A percentile compares a stretch with the other conserved stretches of the same genome.
These are phyloP conservation scores for Eulithis testata DNA, from an alignment of 2,888 invertebrate species.

Conservation along the genomic window DNA sequence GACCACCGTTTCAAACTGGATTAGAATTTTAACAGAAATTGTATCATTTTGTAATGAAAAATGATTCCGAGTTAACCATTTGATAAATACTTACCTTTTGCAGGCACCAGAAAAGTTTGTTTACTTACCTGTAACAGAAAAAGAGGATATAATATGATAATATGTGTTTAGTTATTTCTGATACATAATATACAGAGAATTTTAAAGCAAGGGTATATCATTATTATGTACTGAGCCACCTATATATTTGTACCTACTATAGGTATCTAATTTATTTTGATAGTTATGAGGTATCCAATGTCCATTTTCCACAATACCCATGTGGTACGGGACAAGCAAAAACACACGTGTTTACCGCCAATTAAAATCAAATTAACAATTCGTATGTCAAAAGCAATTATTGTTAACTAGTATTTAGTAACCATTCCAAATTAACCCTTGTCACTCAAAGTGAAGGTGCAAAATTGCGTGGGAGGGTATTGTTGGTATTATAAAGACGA, in stretches of 20 bases:
- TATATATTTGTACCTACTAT: no score
- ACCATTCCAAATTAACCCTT: conserved; percentile 12
- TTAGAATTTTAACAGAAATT: no score
- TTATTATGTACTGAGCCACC: no score
- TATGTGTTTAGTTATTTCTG: no score
- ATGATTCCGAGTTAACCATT: no score
- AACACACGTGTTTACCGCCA: conserved; percentile 60
- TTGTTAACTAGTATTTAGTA: conserved; percentile 42
- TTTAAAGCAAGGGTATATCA: no score
- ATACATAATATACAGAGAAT: background rate
- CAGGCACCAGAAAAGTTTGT: background rate
- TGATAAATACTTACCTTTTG: conserved; percentile 8
- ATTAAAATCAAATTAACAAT: conserved; percentile 74
- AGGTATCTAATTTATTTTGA: no score
- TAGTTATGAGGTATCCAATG: no score
- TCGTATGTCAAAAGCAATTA: conserved; percentile 62
- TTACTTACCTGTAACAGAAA: conserved; percentile 24
- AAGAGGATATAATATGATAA: no score
- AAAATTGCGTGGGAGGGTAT: conserved; percentile 11
- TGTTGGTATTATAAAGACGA: conserved; percentile 58
- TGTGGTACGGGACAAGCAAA: conserved; percentile 13
- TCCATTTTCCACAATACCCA: background rate
- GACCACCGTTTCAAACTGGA: no score
- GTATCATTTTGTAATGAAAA: no score
- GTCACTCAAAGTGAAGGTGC: conserved; percentile 5